Conservation (phyloP, 2,113 vertebrate species). For the Irena cyanogastra region DNA sequence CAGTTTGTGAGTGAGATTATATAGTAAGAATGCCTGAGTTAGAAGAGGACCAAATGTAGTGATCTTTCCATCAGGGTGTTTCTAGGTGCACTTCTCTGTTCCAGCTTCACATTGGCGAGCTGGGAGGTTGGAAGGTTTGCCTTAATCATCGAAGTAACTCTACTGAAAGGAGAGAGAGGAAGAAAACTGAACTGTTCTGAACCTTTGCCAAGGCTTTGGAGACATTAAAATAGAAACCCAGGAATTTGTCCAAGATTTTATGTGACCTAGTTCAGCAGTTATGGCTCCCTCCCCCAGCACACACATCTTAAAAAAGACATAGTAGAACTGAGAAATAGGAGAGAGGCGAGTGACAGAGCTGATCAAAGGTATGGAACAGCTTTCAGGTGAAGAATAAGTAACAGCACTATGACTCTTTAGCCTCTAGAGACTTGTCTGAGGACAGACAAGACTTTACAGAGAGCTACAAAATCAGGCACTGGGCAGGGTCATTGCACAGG, state of each 20-base stretch:
- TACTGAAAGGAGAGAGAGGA: conserved; percentile 17
- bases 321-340: neutral
- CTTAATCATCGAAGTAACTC: conserved; percentile 21
- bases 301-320: conserved; percentile 40
- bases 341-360: neutral
- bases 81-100: neutral
- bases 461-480: neutral
- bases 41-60: neutral
- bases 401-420: neutral
- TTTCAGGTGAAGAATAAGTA: conserved; percentile 32
- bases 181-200: conserved; percentile 49
- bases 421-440: neutral
- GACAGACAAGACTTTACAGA: neutral
- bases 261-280: conserved; percentile 59
- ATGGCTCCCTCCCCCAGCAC: neutral
- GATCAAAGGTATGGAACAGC: conserved; percentile 25
- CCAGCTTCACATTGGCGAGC: neutral
- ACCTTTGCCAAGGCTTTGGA: conserved; percentile 35
- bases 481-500: neutral
- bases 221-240: conserved; percentile 60
- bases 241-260: conserved; percentile 51
- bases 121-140: conserved; percentile 10
- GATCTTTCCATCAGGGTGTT: neutral
- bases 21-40: neutral
- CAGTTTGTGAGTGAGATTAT: neutral